Evolutionary conservation across 1,140 invertebrate genomes (phyloP), one percentile per base, ranked within the genome.

Genomic region (Bombyx mandarina): DNA sequence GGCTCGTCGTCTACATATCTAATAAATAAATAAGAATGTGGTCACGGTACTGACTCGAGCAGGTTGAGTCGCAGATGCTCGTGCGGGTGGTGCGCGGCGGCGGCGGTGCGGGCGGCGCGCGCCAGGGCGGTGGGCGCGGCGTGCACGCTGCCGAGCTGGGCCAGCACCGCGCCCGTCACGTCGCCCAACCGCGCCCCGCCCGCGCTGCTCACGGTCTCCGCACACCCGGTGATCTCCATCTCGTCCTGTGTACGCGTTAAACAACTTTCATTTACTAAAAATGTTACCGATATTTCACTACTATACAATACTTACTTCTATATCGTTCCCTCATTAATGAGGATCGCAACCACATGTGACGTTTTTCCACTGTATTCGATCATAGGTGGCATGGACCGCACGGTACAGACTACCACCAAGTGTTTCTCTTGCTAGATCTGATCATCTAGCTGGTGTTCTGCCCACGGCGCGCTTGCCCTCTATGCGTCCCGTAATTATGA

Each of bases 151-250:
- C n/a, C 89, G 77, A 94, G 94, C 80, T 96, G 95, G 68, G 94
- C 94, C 52, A 95, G 89, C 50, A 98, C 82, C 61, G 97, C 86
- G 70, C 95, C 93, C 55, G 97, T 90, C 50, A 97, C 90, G 52
- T 93, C 91, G 56, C 93, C 81, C 52, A 88, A 65, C 66, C 92
- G 63, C 63, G 58, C 45, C 50, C 22, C 71, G 60, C 63, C 79
- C 75, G 48, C 54, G 54, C 12, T 18, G 7, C 12, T 18, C 43
- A n/a, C 26, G 93, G 78, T 97, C 95, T 97, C 94, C 3, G 93
- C 92, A n/a, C 94, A 88, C 10, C 94, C 96, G 1, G 97, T 98
- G 53, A 99, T 98, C 79, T 99, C 98, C 85, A 96, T 92, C 81
- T 99, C 98, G 74, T 99, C 98, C 86, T 83, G 63, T 1, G 3